Conservation (phyloP, 2,113 vertebrate species). For the Tringa solitaria region DNA sequence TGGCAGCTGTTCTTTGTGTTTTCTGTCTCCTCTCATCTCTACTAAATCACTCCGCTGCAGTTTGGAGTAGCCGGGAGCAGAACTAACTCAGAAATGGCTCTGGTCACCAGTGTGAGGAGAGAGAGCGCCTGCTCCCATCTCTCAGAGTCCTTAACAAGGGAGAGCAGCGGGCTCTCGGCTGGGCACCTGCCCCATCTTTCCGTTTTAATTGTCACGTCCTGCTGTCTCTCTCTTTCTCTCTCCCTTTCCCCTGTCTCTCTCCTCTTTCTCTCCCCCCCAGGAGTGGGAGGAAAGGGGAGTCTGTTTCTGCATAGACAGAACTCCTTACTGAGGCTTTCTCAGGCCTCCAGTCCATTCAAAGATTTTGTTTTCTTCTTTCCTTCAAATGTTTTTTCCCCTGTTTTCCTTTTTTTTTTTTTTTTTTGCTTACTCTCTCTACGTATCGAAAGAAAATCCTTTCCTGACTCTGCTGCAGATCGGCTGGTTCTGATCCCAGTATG, state of each 20-base stretch:
- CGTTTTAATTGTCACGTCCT: not conserved
- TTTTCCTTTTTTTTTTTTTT: not conserved
- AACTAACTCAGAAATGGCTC: constrained; percentile 53
- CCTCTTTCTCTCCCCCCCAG: not conserved
- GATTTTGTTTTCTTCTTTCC: not conserved
- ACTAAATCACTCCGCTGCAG: constrained; percentile 68
- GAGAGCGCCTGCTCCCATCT: constrained; percentile 4
- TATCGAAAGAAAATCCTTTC: constrained; percentile 21
- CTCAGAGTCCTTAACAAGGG: not conserved
- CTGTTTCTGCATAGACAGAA: not conserved
- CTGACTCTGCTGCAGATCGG: constrained; percentile 36
- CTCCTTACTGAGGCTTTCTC: not conserved
- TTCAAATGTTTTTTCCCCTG: constrained; percentile 9
- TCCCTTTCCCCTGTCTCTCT: not conserved
- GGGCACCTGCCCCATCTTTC: not conserved
- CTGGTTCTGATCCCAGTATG: constrained; percentile 45
- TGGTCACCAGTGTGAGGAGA: constrained; percentile 44
- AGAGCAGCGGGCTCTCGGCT: not conserved
- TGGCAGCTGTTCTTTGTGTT: constrained; percentile 74
- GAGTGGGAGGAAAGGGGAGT: not conserved
- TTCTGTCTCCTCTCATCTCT: constrained; percentile 73
- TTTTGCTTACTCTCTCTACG: not conserved
- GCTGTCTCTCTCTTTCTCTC: not conserved
- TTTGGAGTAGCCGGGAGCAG: constrained; percentile 65
- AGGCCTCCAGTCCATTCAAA: not conserved